Evolutionary conservation across 2,113 vertebrate species (phyloP).

Genomic region (Silurus glanis): DNA sequence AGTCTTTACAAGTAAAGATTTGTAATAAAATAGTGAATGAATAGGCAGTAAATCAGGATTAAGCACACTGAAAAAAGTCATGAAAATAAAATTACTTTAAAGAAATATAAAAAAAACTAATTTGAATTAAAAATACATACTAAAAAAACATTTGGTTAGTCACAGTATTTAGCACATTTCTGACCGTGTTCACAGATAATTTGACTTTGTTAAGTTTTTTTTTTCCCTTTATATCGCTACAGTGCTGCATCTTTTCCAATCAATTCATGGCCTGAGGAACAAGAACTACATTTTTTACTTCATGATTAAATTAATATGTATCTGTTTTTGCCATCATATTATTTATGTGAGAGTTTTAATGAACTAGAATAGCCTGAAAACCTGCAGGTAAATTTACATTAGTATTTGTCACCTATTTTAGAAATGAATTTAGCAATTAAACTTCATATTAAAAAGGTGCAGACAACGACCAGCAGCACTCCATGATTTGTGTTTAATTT

Average conservation of each 20-base stretch:
- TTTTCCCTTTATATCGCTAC: neutral
- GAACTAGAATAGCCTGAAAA: neutral
- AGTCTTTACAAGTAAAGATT: too few species aligned
- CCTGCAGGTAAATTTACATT: neutral
- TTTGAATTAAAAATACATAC: too few species aligned
- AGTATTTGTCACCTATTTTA: neutral
- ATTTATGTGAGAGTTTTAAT: neutral
- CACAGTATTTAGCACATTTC: neutral
- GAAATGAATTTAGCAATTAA: neutral
- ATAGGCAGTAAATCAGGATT: neutral
- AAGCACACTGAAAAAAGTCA: neutral
- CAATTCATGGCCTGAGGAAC: neutral
- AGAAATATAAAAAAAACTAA: neutral
- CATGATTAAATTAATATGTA: neutral
- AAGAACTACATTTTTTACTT: neutral
- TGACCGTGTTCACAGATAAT: neutral
- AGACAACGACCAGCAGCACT: neutral
- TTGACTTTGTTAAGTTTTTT: neutral
- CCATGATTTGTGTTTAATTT: neutral
- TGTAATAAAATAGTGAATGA: neutral
- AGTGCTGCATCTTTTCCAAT: neutral
- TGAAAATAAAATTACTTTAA: neutral
- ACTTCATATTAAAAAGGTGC: neutral
- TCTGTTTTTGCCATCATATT: neutral
- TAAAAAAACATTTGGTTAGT: neutral